phyloP scores from a whole-genome alignment of 1,140 invertebrate species.

The Homalodisca vitripennis region DNA sequence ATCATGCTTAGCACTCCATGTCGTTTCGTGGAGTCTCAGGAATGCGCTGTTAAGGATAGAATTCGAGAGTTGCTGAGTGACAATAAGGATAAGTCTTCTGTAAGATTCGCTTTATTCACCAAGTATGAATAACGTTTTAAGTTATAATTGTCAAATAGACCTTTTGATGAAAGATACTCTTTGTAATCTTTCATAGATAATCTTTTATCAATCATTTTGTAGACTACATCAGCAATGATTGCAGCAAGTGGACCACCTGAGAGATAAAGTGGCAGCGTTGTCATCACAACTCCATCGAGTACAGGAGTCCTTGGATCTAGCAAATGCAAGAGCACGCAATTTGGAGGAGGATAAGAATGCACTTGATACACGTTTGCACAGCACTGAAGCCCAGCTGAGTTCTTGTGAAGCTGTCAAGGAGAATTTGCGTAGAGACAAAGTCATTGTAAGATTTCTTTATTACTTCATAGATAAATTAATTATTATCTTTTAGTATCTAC shows the following conservation, averaged over 20 bases:
- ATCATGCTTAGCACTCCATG: conserved; percentile 65
- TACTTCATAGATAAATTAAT: too few relatives aligned
- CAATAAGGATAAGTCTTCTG: conserved; percentile 70
- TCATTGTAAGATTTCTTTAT: conserved; percentile 40
- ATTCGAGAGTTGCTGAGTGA: conserved; percentile 71
- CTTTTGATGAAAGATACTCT: too few relatives aligned
- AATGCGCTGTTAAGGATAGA: conserved; percentile 72
- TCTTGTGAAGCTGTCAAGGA: conserved; percentile 62
- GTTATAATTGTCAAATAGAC: too few relatives aligned
- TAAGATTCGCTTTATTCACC: too few relatives aligned
- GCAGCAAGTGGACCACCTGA: conserved; percentile 67
- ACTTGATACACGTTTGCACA: conserved; percentile 65
- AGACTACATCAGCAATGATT: too few relatives aligned
- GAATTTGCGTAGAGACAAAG: conserved; percentile 64
- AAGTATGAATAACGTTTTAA: too few relatives aligned
- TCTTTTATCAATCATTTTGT: too few relatives aligned
- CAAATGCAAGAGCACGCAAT: conserved; percentile 57
- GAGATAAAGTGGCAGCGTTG: conserved; percentile 64
- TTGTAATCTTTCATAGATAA: too few relatives aligned
- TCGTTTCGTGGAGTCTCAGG: conserved; percentile 70
- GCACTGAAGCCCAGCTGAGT: conserved; percentile 68
- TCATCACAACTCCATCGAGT: conserved; percentile 61
- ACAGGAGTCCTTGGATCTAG: conserved; percentile 62
- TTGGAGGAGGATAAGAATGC: conserved; percentile 68
- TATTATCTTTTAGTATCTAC: too few relatives aligned